These are phyloP conservation scores for Geococcyx californianus DNA, from an alignment of 2,113 vertebrate genomes.

Conservation along the genomic window DNA sequence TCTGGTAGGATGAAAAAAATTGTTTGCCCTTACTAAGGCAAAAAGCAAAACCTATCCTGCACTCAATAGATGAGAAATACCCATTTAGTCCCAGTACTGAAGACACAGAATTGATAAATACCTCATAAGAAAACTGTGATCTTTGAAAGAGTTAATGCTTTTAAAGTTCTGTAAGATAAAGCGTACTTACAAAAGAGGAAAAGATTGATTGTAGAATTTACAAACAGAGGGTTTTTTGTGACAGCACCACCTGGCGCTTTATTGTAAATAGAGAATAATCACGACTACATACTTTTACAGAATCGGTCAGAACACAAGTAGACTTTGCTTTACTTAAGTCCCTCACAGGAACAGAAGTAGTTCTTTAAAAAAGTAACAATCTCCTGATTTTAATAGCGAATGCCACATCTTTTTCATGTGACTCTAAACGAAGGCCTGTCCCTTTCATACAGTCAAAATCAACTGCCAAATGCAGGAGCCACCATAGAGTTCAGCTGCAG, in stretches of 20 bases:
- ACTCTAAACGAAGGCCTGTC: not conserved
- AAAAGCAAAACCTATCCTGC: not conserved
- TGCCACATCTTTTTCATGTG: accelerated
- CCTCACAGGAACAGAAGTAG: not conserved
- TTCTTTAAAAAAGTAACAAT: not conserved
- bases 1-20: not conserved
- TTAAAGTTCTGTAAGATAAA: not conserved
- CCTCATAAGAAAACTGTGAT: not conserved
- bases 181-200: not conserved
- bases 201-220: not conserved
- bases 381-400: not conserved
- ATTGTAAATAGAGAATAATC: not conserved
- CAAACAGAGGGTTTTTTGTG: not conserved
- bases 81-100: not conserved
- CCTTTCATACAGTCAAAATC: accelerated
- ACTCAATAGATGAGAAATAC: not conserved
- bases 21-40: not conserved
- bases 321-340: not conserved
- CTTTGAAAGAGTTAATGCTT: not conserved
- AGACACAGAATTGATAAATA: not conserved
- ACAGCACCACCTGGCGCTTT: not conserved
- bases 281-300: not conserved
- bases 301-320: not conserved
- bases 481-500: not conserved
- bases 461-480: not conserved